Evolutionary conservation across 2,113 vertebrate species (phyloP), one percentile per base, ranked within the genome.

Genomic region (Sarotherodon lohbergeri): DNA sequence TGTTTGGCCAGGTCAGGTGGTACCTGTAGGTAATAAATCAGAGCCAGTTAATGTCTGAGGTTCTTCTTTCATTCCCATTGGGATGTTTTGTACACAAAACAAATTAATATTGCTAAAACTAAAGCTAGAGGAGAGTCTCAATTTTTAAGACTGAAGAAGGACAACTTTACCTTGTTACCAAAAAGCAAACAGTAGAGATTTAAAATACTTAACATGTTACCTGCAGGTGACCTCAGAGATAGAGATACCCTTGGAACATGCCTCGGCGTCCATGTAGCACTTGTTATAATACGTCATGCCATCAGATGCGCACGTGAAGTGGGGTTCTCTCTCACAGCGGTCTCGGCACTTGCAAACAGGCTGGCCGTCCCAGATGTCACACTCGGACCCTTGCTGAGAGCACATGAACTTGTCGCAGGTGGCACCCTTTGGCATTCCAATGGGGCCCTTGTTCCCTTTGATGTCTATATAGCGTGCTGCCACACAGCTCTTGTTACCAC

Each of bases 251-350:
- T 98, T 99, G 90, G 97, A 97, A 86, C 99, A 99, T 86, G 99
- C 99, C 92, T 99, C 99, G 0, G 99, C 99, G 1, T 99, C 98
- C 98, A 99, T 98, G 96, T 98, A 99, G 94, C 99, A 99, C 94
- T 98, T 98, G 94, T 99, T 99, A 92, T 99, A 99, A 93, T 99
- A 99, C 36, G 99, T 99, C 96, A 99, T 98, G 81, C 99, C 98
- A 0, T 99, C 99, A 0, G 99, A 99, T 16, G 99, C 99, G 0
- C 99, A 99, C 5, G 98, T 99, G 89, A 99, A 99, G 89, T 97
- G 98, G 1, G 99, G 99, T 87, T 99, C 98, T 87, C 98, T 97
- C 96, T 99, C 98, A 29, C 99, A 99, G 27, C 99, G 97, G 85
- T 99, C 99, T 81, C 96, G 96, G 96, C 99, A 99, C 94, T 99